Base-by-base conservation (phyloP, 2,888 invertebrate species). In the Scaptomyza caliginosa region DNA sequence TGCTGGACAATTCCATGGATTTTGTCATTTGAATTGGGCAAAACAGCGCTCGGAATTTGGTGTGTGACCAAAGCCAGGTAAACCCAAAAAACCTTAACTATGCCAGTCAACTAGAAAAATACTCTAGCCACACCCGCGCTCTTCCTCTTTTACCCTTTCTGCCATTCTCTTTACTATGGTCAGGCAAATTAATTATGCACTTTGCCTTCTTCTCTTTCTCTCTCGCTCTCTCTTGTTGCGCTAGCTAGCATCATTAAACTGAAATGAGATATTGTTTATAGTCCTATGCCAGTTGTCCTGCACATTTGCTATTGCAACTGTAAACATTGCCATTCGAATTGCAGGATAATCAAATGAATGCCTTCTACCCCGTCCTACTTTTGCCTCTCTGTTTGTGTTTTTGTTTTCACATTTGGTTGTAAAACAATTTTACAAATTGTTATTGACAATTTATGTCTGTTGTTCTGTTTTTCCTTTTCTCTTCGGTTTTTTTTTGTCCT, bases 1-100 rank as follows among this genome's bases (percentile, higher is more conserved):
- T 89, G 39, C 73, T 89, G 75, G 89, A 89, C 81, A 82, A 88
- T 65, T 79, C 80, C 46, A 87, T 87, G 86, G 88, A 88, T 77
- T 84, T 87, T 74, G 76, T 86, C 76, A 74, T 84, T 62, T 84
- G 65, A 84, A 66, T 60, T 57, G 57, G 26, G 57, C 8, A 26
- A 26, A 30, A 32, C 8, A 16, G 34, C 59, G 10, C 17, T 48
- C 38, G 32, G 26, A 21, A 34, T 21, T 36, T 21, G 17, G 23
- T 24, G 1, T 34, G 13, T 34, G 39, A 45, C 55, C 46, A 43
- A 38, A 34, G 13, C 32, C 74, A 81, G 81, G 86, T 85, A 80
- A 85, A 77, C 52, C 52, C 28, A 19, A 28, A 38, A 55, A 45
- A 32, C 39, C 40, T 2, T n/a, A 67, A 30, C 39, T 36, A 49